Evolutionary conservation across 2,888 invertebrate genomes (phyloP).

Genomic region (Philhelius pedissequus): DNA sequence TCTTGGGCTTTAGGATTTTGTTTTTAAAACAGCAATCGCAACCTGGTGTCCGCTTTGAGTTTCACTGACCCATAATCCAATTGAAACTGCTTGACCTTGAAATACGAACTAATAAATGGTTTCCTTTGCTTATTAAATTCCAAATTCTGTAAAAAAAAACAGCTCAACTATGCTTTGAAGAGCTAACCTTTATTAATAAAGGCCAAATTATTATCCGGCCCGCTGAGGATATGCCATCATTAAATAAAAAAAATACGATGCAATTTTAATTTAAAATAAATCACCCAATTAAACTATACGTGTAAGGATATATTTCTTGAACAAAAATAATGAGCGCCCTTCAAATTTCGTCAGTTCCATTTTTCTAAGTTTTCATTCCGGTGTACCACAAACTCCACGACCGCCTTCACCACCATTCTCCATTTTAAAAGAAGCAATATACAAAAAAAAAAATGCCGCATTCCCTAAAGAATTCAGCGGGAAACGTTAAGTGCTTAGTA

Average conservation of each 20-base stretch:
- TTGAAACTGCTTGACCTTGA: too few species aligned
- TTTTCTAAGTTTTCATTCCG: constrained; percentile 36
- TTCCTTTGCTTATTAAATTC: too few species aligned
- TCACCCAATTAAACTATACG: constrained; percentile 50
- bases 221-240: neutral
- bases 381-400: constrained; percentile 41
- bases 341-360: constrained; percentile 43
- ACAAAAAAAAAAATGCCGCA: constrained; percentile 51
- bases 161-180: too few species aligned
- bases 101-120: too few species aligned
- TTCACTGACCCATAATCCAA: too few species aligned
- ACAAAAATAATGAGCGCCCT: neutral
- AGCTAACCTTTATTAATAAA: neutral
- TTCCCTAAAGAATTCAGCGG: constrained; percentile 55
- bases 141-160: too few species aligned
- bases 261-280: constrained; percentile 54
- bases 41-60: too few species aligned
- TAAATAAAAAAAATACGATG: constrained; percentile 7
- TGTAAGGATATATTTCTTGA: neutral
- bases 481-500: constrained; percentile 66
- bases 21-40: too few species aligned
- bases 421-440: constrained; percentile 12
- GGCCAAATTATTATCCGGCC: neutral
- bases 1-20: too few species aligned
- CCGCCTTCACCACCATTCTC: neutral